phyloP scores from a whole-genome alignment of 1,140 invertebrate genomes.

The Tenebrio molitor region DNA sequence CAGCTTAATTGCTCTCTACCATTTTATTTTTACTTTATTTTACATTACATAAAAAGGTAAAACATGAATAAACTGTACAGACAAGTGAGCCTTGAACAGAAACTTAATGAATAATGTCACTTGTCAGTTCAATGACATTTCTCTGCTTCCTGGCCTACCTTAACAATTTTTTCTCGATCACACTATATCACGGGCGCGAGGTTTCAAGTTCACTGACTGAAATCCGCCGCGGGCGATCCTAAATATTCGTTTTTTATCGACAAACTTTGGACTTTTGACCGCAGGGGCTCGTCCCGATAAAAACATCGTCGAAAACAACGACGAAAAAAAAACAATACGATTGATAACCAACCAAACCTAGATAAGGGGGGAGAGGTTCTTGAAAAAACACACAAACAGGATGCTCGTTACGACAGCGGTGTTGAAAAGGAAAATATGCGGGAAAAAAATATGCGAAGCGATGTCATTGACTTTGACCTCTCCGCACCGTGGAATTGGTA shows the following conservation, averaged over 20 bases:
- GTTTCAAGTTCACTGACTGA: neutral
- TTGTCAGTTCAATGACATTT: no score
- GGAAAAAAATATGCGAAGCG: neutral
- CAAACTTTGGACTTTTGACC: neutral
- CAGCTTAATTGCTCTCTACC: no score
- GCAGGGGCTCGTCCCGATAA: neutral
- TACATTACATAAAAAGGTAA: no score
- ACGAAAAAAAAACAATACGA: neutral
- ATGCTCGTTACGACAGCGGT: neutral
- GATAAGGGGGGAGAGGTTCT: neutral
- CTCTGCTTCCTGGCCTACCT: no score
- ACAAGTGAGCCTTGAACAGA: no score
- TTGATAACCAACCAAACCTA: no score
- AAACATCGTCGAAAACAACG: neutral
- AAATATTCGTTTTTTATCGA: neutral
- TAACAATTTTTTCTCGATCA: no score
- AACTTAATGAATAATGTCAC: no score
- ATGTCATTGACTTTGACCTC: slow-evolving; percentile 2
- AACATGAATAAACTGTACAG: no score
- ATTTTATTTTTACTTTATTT: no score
- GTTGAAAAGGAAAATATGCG: neutral
- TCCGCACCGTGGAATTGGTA: no score
- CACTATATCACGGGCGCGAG: neutral
- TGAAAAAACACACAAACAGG: slow-evolving; percentile 2
- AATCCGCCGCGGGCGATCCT: neutral